phyloP scores from a whole-genome alignment of 2,888 invertebrate species.

The Drosophila cognata region DNA sequence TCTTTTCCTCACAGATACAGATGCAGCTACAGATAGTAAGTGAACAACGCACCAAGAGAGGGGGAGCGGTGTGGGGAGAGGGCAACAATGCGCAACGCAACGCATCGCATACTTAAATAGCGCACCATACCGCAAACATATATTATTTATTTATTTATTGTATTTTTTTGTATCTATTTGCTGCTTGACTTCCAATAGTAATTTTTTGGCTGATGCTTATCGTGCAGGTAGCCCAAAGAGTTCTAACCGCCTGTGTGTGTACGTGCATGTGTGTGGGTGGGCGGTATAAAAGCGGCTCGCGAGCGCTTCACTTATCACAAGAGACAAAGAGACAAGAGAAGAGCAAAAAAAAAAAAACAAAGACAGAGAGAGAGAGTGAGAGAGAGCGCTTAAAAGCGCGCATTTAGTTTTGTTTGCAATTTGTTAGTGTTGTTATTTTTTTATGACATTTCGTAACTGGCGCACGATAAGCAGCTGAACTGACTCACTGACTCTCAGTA shows the following conservation, averaged over 20 bases:
- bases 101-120: slow-evolving; percentile 61
- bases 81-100: slow-evolving; percentile 8
- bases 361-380: not conserved
- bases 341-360: not conserved
- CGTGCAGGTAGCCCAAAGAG: slow-evolving; percentile 29
- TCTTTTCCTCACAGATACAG: slow-evolving; percentile 27
- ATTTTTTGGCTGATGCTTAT: slow-evolving; percentile 29
- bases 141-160: slow-evolving; percentile 16
- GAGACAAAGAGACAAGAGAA: not conserved
- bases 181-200: slow-evolving; percentile 47
- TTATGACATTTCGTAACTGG: slow-evolving; percentile 45
- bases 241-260: not conserved
- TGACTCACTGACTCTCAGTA: slow-evolving; percentile 37
- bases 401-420: slow-evolving; percentile 30
- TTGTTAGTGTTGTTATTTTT: slow-evolving; percentile 3
- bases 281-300: not conserved
- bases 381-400: slow-evolving; percentile 28
- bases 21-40: slow-evolving; percentile 5
- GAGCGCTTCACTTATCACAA: not conserved
- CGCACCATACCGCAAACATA: slow-evolving; percentile 6
- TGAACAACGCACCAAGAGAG: not conserved
- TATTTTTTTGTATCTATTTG: slow-evolving; percentile 22
- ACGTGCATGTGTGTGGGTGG: slow-evolving; percentile 1
- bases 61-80: not conserved
- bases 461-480: slow-evolving; percentile 39